A percentile compares a stretch with the other conserved stretches of the same genome.
Conservation (phyloP, 2,113 vertebrate species). For the Brevimyrus niger region DNA sequence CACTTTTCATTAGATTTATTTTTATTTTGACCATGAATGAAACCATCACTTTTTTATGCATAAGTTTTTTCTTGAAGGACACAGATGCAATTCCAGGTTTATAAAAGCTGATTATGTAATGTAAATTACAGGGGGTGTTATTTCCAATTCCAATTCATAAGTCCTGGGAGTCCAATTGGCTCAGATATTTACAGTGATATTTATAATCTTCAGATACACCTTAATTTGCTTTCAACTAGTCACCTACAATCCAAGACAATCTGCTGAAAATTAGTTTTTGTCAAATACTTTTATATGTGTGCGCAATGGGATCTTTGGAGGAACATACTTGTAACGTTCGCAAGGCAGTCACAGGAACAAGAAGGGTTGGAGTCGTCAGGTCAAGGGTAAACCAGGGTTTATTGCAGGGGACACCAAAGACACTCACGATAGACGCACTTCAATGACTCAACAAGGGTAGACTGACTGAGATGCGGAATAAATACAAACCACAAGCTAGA, state of each 20-base stretch:
- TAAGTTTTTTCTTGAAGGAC: not conserved
- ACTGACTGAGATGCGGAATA: too few species aligned
- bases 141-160: not conserved
- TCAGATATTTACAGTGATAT: not conserved
- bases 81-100: not conserved
- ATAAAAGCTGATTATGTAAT: not conserved
- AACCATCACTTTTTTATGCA: not conserved
- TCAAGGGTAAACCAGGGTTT: too few species aligned
- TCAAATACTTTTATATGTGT: not conserved
- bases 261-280: not conserved
- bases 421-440: too few species aligned
- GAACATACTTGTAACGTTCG: too few species aligned
- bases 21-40: not conserved
- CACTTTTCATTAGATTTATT: not conserved
- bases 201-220: not conserved
- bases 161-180: not conserved
- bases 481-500: too few species aligned
- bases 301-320: not conserved
- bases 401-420: too few species aligned
- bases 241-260: not conserved
- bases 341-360: too few species aligned
- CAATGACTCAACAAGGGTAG: too few species aligned
- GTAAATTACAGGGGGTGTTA: not conserved
- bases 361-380: too few species aligned
- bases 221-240: not conserved